Evolutionary conservation across 2,797 vertebrate genomes (phyloP).

Genomic region (Eleutherodactylus coqui): DNA sequence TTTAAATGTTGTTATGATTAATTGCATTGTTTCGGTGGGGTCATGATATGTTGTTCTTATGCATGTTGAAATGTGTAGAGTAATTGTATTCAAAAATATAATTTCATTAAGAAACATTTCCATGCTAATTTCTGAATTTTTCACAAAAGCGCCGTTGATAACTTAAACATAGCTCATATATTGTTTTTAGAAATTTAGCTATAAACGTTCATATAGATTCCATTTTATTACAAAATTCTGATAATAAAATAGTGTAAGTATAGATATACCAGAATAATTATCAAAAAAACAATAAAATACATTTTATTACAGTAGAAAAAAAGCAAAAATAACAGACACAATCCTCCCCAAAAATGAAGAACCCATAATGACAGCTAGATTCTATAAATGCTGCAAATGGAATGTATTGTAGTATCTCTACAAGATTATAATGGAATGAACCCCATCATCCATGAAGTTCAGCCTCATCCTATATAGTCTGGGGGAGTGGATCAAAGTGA

Average conservation of each 20-base stretch:
- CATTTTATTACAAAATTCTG: not conserved
- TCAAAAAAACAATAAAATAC: not conserved
- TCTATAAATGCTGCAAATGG: not conserved
- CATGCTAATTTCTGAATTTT: not conserved
- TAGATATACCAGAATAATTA: not conserved
- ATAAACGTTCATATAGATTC: not conserved
- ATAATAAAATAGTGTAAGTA: not conserved
- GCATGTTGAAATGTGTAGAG: too few relatives aligned
- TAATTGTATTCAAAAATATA: too few relatives aligned
- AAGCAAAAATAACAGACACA: not conserved
- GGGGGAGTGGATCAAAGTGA: not conserved
- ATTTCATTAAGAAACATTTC: too few relatives aligned
- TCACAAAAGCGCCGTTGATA: not conserved
- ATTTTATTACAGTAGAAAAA: slow-evolving; percentile 1
- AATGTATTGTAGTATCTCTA: not conserved
- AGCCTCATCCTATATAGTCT: not conserved
- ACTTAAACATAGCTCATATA: not conserved
- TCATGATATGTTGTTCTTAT: too few relatives aligned
- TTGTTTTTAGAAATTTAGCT: not conserved
- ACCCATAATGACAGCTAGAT: not conserved
- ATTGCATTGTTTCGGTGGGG: too few relatives aligned
- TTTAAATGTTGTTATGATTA: too few relatives aligned
- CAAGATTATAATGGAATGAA: not conserved
- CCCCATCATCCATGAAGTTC: not conserved
- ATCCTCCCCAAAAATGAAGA: not conserved